phyloP scores from a whole-genome alignment of 2,113 vertebrate species.

The Muntiacus muntjak region DNA sequence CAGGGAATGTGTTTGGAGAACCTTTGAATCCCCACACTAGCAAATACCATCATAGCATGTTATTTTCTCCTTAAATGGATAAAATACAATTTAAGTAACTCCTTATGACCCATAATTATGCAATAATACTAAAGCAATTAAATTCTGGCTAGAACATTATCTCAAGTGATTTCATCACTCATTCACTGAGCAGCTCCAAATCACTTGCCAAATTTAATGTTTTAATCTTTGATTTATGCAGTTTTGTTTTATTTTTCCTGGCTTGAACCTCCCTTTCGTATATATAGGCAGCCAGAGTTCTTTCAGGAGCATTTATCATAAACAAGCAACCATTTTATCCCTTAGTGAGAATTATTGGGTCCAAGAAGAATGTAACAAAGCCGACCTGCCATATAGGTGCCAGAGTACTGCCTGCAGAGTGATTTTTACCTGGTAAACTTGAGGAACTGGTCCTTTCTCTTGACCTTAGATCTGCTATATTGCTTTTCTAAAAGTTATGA shows the following conservation, averaged over 20 bases:
- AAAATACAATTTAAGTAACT: not conserved
- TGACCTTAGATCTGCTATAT: not conserved
- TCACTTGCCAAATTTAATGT: not conserved
- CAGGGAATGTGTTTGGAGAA: not conserved
- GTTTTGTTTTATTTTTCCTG: not conserved
- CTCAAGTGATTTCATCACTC: not conserved
- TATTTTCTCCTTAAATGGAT: constrained; percentile 24
- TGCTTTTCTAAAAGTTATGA: not conserved
- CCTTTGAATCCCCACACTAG: not conserved
- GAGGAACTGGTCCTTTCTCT: not conserved
- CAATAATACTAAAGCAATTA: not conserved
- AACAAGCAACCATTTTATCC: not conserved
- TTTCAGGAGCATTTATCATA: constrained; percentile 1
- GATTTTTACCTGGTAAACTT: not conserved
- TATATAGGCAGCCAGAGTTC: constrained; percentile 9
- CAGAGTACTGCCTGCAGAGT: not conserved
- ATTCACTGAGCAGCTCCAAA: not conserved
- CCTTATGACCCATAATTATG: not conserved
- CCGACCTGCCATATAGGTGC: not conserved
- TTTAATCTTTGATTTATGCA: constrained; percentile 30
- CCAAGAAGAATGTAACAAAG: not conserved
- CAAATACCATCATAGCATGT: not conserved
- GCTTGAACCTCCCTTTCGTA: not conserved
- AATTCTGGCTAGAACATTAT: not conserved
- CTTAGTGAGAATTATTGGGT: not conserved